These are phyloP conservation scores for Bruchidius siliquastri DNA, from an alignment of 2,888 invertebrate species.

Conservation along the genomic window DNA sequence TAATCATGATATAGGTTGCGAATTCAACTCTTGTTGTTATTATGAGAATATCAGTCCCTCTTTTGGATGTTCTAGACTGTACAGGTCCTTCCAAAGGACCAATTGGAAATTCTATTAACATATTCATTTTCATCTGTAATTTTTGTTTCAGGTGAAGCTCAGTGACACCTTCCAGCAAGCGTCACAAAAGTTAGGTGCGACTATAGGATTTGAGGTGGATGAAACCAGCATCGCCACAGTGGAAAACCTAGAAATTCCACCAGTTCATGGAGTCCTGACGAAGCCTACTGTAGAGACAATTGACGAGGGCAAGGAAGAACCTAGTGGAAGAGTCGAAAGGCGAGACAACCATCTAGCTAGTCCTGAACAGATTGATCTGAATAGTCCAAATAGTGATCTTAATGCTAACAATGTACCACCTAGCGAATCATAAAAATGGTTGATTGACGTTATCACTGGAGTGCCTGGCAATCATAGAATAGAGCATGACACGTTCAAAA, in stretches of 20 bases:
- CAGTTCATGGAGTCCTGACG: background rate
- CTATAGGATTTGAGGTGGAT: slow-evolving; percentile 72
- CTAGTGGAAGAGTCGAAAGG: background rate
- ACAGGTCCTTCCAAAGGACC: too few species aligned
- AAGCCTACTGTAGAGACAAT: background rate
- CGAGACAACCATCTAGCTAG: background rate
- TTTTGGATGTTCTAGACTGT: too few species aligned
- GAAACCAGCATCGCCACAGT: background rate
- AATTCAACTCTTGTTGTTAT: slow-evolving; percentile 45
- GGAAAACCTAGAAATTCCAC: slow-evolving; percentile 5
- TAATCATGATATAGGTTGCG: too few species aligned
- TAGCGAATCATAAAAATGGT: background rate
- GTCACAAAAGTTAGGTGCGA: slow-evolving; percentile 78
- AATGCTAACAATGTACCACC: background rate
- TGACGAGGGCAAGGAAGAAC: background rate
- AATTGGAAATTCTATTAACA: too few species aligned
- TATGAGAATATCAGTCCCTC: too few species aligned
- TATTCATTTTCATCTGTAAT: background rate
- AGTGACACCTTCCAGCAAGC: slow-evolving; percentile 80
- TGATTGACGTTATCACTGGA: background rate
- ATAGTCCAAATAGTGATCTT: background rate
- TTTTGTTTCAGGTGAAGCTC: slow-evolving; percentile 31
- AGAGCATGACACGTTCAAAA: background rate
- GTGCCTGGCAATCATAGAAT: background rate
- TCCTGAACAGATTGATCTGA: background rate